Percentiles rank a stretch among this genome's conserved stretches.
Evolutionary conservation across 1,140 invertebrate species (phyloP).

Genomic region (Holotrichia oblita): DNA sequence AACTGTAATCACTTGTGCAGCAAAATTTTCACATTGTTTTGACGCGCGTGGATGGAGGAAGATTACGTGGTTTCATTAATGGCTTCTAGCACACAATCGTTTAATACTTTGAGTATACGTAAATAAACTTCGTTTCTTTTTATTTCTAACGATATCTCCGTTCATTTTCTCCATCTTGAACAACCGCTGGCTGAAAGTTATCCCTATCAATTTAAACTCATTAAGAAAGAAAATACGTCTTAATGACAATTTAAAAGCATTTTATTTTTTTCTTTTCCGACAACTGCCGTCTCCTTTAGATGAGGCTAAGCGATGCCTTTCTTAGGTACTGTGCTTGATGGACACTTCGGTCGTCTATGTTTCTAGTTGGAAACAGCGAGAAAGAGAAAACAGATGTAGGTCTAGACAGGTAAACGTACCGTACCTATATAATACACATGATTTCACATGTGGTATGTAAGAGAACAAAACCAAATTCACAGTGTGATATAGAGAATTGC

Average conservation of each 20-base stretch:
- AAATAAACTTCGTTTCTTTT: neutral
- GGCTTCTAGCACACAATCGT: too few relatives aligned
- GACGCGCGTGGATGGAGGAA: too few relatives aligned
- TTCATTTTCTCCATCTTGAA: neutral
- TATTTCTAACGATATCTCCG: neutral
- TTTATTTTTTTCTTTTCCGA: neutral
- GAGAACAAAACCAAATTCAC: neutral
- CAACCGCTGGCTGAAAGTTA: neutral
- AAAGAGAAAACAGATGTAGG: conserved; percentile 8
- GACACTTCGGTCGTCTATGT: neutral
- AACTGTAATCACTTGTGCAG: too few relatives aligned
- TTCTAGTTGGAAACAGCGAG: neutral
- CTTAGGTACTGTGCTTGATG: conserved; percentile 10
- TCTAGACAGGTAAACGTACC: neutral
- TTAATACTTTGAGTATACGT: too few relatives aligned
- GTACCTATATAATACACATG: conserved; percentile 8
- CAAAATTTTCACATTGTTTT: too few relatives aligned
- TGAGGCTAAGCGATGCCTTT: conserved; percentile 2
- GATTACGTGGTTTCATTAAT: too few relatives aligned
- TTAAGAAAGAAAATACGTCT: conserved; percentile 17
- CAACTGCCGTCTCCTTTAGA: conserved; percentile 5
- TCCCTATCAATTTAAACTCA: neutral
- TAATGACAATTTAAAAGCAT: neutral
- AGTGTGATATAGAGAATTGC: neutral
- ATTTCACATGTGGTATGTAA: conserved; percentile 20